Conservation (phyloP, 2,888 invertebrate genomes). For the Drosophila helvetica region DNA sequence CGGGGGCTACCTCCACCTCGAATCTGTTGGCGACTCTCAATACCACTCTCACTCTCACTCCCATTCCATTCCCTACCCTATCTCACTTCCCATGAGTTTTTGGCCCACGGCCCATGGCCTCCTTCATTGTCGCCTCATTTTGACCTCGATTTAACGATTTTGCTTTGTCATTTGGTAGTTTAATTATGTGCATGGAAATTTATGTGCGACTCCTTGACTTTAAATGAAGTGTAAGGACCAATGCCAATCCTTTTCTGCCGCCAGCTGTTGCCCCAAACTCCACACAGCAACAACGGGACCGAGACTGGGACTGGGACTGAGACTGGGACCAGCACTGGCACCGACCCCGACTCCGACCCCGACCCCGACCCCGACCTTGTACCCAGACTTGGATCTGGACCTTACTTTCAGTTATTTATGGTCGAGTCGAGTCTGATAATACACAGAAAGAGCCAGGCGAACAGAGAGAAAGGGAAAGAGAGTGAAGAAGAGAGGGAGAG, state of each 20-base stretch:
- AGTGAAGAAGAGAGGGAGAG: not conserved
- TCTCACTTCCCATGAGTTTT: not conserved
- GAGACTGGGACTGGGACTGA: no score
- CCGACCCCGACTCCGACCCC: constrained; percentile 18
- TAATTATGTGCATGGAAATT: constrained; percentile 81
- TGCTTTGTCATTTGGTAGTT: constrained; percentile 79
- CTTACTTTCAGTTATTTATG: constrained; percentile 64
- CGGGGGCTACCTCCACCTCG: not conserved
- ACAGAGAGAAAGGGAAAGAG: not conserved
- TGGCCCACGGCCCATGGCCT: not conserved
- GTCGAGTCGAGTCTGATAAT: constrained; percentile 70
- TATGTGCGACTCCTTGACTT: constrained; percentile 75
- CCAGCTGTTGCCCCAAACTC: constrained; percentile 58
- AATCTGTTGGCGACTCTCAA: constrained; percentile 3
- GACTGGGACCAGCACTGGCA: no score
- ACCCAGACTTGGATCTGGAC: constrained; percentile 6
- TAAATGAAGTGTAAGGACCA: constrained; percentile 75
- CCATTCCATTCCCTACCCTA: not conserved
- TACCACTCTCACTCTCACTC: not conserved
- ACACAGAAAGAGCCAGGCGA: constrained; percentile 22
- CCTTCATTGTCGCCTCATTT: constrained; percentile 29
- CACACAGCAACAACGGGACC: not conserved
- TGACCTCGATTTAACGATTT: constrained; percentile 76
- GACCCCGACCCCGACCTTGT: constrained; percentile 23
- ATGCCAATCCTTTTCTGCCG: constrained; percentile 63